Conservation (phyloP, 2,888 invertebrate genomes). For the Zeuzera pyrina region DNA sequence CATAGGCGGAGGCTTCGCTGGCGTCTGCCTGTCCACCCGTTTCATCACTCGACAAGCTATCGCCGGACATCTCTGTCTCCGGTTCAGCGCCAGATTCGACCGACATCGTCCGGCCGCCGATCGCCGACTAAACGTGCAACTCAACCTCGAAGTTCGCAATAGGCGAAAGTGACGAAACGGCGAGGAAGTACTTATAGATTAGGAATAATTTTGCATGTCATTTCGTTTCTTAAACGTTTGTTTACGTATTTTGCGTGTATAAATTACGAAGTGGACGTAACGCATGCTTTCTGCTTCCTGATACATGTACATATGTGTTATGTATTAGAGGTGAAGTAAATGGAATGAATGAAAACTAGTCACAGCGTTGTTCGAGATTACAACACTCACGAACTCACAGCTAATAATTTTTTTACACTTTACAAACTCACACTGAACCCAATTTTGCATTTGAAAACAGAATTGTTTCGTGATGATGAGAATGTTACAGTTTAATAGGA, state of each 20-base stretch:
- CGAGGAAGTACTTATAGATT: constrained; percentile 25
- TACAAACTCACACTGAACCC: no score
- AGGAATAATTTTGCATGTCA: constrained; percentile 24
- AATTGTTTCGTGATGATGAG: no score
- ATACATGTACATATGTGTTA: no score
- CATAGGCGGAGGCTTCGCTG: constrained; percentile 13
- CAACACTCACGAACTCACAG: no score
- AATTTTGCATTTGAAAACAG: no score
- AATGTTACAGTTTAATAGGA: no score
- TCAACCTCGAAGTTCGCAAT: constrained; percentile 1
- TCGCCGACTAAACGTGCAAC: constrained; percentile 17
- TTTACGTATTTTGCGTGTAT: constrained; percentile 9
- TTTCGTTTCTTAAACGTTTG: constrained; percentile 15
- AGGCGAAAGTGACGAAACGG: constrained; percentile 15
- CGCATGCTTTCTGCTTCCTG: constrained; percentile 1
- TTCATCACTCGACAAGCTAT: constrained; percentile 41
- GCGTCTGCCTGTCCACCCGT: constrained; percentile 13
- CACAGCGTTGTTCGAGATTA: no score
- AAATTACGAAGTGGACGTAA: neutral
- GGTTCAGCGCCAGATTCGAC: constrained; percentile 19
- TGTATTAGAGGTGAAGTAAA: no score
- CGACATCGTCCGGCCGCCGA: constrained; percentile 23
- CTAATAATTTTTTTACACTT: no score
- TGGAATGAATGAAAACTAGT: no score
- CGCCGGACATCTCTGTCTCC: constrained; percentile 40